Conservation (phyloP, 1,140 invertebrate species). For the Maniola jurtina region DNA sequence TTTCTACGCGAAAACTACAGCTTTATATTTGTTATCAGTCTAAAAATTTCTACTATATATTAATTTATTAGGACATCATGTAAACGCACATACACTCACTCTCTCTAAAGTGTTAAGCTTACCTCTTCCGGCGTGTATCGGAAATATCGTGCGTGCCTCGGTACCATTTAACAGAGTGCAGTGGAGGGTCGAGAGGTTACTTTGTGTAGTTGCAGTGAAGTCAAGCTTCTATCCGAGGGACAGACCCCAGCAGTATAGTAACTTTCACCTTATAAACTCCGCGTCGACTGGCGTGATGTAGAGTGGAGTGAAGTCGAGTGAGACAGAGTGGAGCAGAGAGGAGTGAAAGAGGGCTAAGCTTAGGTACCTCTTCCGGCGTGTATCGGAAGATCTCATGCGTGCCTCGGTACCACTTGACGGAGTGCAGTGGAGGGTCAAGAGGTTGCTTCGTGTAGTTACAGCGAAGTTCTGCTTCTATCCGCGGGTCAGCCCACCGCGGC, state of each 20-base stretch:
- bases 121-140: conserved; percentile 46
- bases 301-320: not conserved
- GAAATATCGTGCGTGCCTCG: conserved; percentile 63
- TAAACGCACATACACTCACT: no score
- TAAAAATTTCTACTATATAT: no score
- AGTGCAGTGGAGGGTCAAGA: conserved; percentile 60
- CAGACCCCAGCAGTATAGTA: no score
- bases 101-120: no score
- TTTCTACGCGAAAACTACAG: not conserved
- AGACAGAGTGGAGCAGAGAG: not conserved
- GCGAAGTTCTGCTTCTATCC: conserved; percentile 53
- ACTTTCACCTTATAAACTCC: no score
- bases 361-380: conserved; percentile 61
- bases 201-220: conserved; percentile 57
- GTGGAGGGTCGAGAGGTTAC: conserved; percentile 53
- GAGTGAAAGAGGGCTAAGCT: not conserved
- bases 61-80: no score
- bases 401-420: conserved; percentile 69
- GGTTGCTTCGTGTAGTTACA: conserved; percentile 58
- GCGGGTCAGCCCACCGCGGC: conserved; percentile 61
- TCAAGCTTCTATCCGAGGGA: conserved; percentile 55
- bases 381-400: conserved; percentile 68
- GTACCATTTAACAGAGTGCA: conserved; percentile 74
- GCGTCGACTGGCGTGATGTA: no score
- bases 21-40: not conserved